These are phyloP conservation scores for Ondatra zibethicus DNA, from an alignment of 2,113 vertebrate genomes.

Conservation along the genomic window DNA sequence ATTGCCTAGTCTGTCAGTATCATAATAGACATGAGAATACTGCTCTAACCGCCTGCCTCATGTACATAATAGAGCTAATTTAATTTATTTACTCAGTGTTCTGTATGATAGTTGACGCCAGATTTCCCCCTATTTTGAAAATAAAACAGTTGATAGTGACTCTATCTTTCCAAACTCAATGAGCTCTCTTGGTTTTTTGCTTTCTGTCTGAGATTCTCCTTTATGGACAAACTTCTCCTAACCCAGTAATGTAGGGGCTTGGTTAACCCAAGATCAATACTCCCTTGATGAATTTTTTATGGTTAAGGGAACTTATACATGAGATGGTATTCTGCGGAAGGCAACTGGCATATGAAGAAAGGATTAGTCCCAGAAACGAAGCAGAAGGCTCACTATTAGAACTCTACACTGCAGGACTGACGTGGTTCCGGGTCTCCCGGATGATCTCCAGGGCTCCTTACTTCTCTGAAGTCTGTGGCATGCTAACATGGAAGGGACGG, in stretches of 20 bases:
- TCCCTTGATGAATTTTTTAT: background rate
- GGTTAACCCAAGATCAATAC: background rate
- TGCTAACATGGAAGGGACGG: background rate
- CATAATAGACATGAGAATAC: conserved; percentile 25
- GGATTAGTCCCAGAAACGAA: conserved; percentile 1
- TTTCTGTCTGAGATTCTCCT: background rate
- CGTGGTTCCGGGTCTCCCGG: background rate
- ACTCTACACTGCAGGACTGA: background rate
- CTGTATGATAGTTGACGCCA: conserved; percentile 36
- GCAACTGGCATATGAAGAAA: background rate
- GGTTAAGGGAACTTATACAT: background rate
- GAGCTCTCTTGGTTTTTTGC: conserved; percentile 48
- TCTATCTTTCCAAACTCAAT: conserved; percentile 40
- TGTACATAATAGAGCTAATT: conserved; percentile 9
- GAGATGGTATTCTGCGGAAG: background rate
- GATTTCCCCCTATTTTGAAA: conserved; percentile 64
- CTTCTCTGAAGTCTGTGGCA: background rate
- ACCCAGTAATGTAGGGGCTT: background rate
- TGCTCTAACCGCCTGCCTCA: conserved; percentile 36
- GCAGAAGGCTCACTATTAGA: background rate
- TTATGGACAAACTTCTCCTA: background rate
- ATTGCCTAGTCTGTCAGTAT: conserved; percentile 48
- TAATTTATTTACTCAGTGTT: conserved; percentile 40
- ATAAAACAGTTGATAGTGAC: conserved; percentile 61
- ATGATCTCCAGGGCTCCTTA: background rate